phyloP scores from a whole-genome alignment of 2,888 invertebrate genomes.

The Drosophila glabriapex region DNA sequence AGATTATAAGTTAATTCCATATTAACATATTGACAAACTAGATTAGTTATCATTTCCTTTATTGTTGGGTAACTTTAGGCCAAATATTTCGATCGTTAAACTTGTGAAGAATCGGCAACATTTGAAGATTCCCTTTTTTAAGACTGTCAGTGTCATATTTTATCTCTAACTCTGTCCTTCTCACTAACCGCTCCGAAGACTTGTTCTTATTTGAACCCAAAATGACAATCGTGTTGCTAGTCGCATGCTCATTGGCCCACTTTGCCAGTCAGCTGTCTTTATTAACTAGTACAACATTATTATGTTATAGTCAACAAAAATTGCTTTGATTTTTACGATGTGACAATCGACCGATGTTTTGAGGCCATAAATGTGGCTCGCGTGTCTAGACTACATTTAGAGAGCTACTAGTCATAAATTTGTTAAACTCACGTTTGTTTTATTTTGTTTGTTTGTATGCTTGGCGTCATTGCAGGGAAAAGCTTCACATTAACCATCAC shows the following conservation, averaged over 20 bases:
- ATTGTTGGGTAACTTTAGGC: not conserved
- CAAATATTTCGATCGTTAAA: not conserved
- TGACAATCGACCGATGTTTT: constrained; percentile 66
- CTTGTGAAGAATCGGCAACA: not conserved
- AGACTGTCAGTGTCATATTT: not conserved
- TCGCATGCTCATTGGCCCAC: constrained; percentile 14
- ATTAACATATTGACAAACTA: not conserved
- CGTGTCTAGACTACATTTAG: constrained; percentile 46
- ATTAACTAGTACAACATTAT: constrained; percentile 13
- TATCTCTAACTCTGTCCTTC: not conserved
- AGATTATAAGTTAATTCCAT: not conserved
- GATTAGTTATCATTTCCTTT: not conserved
- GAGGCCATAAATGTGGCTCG: constrained; percentile 38
- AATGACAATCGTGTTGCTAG: not conserved
- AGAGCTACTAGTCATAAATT: constrained; percentile 47
- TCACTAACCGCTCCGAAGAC: not conserved
- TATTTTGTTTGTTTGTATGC: constrained; percentile 15
- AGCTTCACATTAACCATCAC: constrained; percentile 99
- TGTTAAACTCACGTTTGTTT: constrained; percentile 37
- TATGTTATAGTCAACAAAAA: constrained; percentile 55
- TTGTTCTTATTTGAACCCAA: not conserved
- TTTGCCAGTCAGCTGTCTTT: not conserved
- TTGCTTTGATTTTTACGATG: constrained; percentile 59
- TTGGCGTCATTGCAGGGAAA: constrained; percentile 90
- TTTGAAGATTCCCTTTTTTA: not conserved